Conservation (phyloP, 2,113 vertebrate species). For the Cygnus buccinator region DNA sequence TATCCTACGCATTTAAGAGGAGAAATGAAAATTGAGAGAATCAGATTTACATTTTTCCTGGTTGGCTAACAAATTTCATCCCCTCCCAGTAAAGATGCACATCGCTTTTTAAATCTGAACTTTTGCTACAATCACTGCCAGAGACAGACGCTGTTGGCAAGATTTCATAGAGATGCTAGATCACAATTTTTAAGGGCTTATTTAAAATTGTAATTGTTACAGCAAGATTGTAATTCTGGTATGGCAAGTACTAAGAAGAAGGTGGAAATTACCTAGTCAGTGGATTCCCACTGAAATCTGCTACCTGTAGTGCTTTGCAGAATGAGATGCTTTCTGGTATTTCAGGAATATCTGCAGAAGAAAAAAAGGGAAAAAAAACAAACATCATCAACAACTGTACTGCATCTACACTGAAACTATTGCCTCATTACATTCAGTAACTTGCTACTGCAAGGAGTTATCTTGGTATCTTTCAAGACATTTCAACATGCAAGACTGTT, state of each 20-base stretch:
- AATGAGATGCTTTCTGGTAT: slow-evolving; percentile 97
- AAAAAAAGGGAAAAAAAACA: not conserved
- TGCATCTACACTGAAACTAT: not conserved
- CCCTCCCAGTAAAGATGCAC: not conserved
- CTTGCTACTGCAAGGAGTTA: not conserved
- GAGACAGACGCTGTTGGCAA: not conserved
- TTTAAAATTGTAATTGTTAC: slow-evolving; percentile 24
- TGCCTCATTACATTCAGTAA: not conserved
- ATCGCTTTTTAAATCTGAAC: not conserved
- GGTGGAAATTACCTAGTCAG: slow-evolving; percentile 87
- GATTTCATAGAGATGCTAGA: not conserved
- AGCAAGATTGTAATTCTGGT: not conserved
- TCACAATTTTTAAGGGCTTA: slow-evolving; percentile 16
- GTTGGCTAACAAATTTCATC: not conserved
- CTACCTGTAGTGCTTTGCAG: slow-evolving; percentile 95
- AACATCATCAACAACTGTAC: not conserved
- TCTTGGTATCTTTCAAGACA: not conserved
- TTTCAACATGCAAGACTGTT: not conserved
- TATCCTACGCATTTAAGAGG: not conserved
- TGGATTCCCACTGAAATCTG: slow-evolving; percentile 98
- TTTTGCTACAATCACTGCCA: not conserved
- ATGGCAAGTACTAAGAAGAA: not conserved
- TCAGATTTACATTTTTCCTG: slow-evolving; percentile 19
- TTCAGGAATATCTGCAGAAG: slow-evolving; percentile 91
- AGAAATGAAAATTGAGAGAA: slow-evolving; percentile 8